Conservation (phyloP, 1,140 invertebrate genomes). For the Drosophila suzukii region DNA sequence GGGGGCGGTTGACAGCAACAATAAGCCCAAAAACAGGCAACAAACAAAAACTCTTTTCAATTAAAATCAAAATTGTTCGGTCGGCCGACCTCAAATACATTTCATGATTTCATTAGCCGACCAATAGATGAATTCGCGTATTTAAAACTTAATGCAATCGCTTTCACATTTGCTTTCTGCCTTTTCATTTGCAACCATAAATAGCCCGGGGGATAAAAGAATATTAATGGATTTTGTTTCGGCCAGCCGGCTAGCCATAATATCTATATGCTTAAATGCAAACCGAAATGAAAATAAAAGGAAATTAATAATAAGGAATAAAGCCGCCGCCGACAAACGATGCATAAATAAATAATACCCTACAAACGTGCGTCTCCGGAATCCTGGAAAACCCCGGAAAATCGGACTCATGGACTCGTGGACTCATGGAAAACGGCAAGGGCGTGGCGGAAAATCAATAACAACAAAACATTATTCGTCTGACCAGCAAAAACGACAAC, state of each 20-base stretch:
- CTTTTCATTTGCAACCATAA: slow-evolving; percentile 57
- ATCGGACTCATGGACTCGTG: background rate
- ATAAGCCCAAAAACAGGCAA: slow-evolving; percentile 12
- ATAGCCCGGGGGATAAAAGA: slow-evolving; percentile 68
- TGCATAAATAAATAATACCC: slow-evolving; percentile 68
- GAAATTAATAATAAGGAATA: slow-evolving; percentile 32
- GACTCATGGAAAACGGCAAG: background rate
- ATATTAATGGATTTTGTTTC: slow-evolving; percentile 74
- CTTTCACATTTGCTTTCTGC: slow-evolving; percentile 61
- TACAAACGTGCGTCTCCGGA: slow-evolving; percentile 38
- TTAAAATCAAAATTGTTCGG: slow-evolving; percentile 31
- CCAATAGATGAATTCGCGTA: slow-evolving; percentile 45
- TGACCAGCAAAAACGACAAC: slow-evolving; percentile 38
- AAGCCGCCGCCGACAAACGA: slow-evolving; percentile 49
- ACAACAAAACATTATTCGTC: slow-evolving; percentile 27
- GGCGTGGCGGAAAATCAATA: slow-evolving; percentile 58
- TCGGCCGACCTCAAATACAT: slow-evolving; percentile 34
- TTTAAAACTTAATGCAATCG: slow-evolving; percentile 65
- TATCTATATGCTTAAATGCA: slow-evolving; percentile 28
- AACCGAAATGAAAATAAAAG: slow-evolving; percentile 38
- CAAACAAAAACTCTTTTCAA: slow-evolving; percentile 48
- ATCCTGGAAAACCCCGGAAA: slow-evolving; percentile 1
- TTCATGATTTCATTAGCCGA: slow-evolving; percentile 53
- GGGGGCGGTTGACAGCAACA: slow-evolving; percentile 5
- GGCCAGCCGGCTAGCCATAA: slow-evolving; percentile 44